phyloP scores from a whole-genome alignment of 2,888 invertebrate species.

The Acanthopleura granulata region DNA sequence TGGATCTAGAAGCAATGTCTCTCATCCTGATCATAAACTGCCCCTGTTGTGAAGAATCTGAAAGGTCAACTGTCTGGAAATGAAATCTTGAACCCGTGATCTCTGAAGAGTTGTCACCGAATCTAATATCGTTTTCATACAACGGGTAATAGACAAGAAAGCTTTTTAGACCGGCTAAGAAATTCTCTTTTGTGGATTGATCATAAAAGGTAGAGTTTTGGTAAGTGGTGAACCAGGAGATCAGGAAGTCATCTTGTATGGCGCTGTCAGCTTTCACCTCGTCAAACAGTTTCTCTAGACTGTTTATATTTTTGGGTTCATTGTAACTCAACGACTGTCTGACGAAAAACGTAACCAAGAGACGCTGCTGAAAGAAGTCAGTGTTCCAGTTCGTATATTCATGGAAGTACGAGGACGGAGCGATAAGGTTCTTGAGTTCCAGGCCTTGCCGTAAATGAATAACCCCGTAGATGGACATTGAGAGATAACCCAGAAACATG shows the following conservation, averaged over 20 bases:
- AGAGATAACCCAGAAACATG: no score
- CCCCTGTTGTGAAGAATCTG: conserved; percentile 75
- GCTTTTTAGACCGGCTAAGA: conserved; percentile 18
- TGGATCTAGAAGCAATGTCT: conserved; percentile 38
- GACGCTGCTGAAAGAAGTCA: conserved; percentile 31
- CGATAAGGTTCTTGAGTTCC: conserved; percentile 45
- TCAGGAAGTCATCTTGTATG: conserved; percentile 24
- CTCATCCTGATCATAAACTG: conserved; percentile 47
- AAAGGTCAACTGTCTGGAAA: conserved; percentile 89
- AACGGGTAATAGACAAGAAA: conserved; percentile 24
- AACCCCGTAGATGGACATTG: conserved; percentile 47
- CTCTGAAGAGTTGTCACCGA: conserved; percentile 65
- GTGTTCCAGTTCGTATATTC: conserved; percentile 32
- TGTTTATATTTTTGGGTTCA: background rate
- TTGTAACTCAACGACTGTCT: conserved; percentile 29
- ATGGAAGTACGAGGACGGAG: conserved; percentile 45
- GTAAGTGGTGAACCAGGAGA: conserved; percentile 31
- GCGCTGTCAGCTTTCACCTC: conserved; percentile 22
- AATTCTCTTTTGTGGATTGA: conserved; percentile 22
- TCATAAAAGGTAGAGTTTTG: conserved; percentile 23
- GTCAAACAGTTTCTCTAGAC: conserved; percentile 22
- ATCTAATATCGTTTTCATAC: conserved; percentile 41
- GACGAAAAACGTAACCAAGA: conserved; percentile 39
- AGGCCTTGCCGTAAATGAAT: conserved; percentile 48
- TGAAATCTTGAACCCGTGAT: conserved; percentile 87